A percentile compares a stretch with the other conserved stretches of the same genome.
Conservation (phyloP, 1,140 invertebrate species). For the Drosophila quadrilineata region DNA sequence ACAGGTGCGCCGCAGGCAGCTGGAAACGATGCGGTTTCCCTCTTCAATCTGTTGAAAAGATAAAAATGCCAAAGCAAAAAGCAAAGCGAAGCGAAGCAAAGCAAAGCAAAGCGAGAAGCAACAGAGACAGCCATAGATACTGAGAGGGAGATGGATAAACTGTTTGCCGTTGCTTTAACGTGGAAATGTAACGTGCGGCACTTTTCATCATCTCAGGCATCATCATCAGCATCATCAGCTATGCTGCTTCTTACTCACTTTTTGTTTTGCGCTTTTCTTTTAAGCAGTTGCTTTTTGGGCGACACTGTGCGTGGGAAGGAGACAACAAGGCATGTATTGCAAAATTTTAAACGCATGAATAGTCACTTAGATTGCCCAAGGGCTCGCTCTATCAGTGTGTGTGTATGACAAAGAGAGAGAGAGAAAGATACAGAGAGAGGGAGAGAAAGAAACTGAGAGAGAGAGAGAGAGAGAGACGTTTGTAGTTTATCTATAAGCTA, state of each 20-base stretch:
- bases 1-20: constrained; percentile 30
- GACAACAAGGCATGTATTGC: constrained; percentile 58
- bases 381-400: constrained; percentile 6
- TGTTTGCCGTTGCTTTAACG: constrained; percentile 59
- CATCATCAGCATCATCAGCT: too few relatives aligned
- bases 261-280: constrained; percentile 6
- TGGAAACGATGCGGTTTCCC: constrained; percentile 6
- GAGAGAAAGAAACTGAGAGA: too few relatives aligned
- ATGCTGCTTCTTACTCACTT: constrained; percentile 17
- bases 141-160: constrained; percentile 11
- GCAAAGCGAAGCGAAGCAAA: too few relatives aligned
- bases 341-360: constrained; percentile 76
- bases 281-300: neutral
- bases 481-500: constrained; percentile 65
- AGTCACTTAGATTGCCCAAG: constrained; percentile 60
- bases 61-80: too few relatives aligned
- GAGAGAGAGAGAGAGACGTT: too few relatives aligned
- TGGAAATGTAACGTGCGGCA: constrained; percentile 59
- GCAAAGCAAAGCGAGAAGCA: too few relatives aligned
- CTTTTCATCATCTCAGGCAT: constrained; percentile 65
- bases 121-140: too few relatives aligned
- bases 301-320: too few relatives aligned
- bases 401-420: too few relatives aligned
- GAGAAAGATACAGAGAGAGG: too few relatives aligned
- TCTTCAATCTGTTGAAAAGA: constrained; percentile 45